These are phyloP conservation scores for Meganola albula DNA, from an alignment of 2,888 invertebrate species.

Conservation along the genomic window DNA sequence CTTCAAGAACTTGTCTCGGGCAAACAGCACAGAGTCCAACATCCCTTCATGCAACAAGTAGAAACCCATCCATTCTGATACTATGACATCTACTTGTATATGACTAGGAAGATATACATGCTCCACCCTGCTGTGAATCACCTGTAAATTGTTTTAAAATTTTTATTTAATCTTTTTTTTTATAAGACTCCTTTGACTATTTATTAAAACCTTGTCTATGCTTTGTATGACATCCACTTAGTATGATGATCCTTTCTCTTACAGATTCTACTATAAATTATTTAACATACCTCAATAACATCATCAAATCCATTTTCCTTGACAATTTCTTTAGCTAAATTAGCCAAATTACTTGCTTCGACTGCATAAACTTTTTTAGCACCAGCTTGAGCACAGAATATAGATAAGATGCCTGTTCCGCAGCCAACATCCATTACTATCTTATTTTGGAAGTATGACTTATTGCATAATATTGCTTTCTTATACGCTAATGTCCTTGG, in stretches of 20 bases:
- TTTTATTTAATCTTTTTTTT: too few relatives aligned
- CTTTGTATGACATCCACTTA: too few relatives aligned
- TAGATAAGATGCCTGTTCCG: constrained; percentile 91
- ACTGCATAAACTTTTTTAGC: constrained; percentile 91
- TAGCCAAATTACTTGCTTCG: constrained; percentile 86
- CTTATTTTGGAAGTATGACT: constrained; percentile 84
- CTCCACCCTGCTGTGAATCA: constrained; percentile 87
- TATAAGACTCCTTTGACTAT: too few relatives aligned
- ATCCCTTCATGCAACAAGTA: constrained; percentile 96
- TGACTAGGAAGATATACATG: constrained; percentile 81
- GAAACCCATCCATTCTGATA: constrained; percentile 99
- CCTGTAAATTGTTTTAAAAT: constrained; percentile 58
- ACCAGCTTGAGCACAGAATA: constrained; percentile 94
- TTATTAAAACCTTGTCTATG: too few relatives aligned
- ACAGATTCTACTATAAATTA: too few relatives aligned
- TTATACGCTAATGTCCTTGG: constrained; percentile 87
- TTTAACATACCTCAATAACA: constrained; percentile 81
- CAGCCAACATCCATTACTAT: constrained; percentile 91
- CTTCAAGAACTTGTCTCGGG: constrained; percentile 88
- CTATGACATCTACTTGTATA: constrained; percentile 89
- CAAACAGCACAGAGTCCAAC: constrained; percentile 91
- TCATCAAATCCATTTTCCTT: constrained; percentile 83
- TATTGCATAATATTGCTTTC: constrained; percentile 85
- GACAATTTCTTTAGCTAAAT: constrained; percentile 80
- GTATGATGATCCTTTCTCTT: too few relatives aligned